Evolutionary conservation across 2,113 vertebrate species (phyloP).

Genomic region (Romanogobio albipinnatus): DNA sequence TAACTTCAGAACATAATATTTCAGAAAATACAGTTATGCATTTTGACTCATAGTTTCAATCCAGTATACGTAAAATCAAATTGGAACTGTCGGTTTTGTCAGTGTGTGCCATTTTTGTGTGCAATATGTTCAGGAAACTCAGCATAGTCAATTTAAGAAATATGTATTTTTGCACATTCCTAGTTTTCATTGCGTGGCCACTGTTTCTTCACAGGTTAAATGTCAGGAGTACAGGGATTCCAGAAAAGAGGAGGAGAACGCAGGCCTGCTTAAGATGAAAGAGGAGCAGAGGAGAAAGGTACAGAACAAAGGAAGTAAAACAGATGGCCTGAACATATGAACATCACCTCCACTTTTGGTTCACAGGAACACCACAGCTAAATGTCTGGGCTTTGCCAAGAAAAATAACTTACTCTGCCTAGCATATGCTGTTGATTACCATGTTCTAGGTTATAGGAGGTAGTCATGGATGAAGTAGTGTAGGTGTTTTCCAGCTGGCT

Average conservation of each 20-base stretch:
- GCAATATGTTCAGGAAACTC: not conserved
- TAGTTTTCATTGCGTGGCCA: not conserved
- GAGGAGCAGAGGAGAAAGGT: slow-evolving; percentile 76
- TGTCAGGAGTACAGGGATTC: slow-evolving; percentile 61
- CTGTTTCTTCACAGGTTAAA: slow-evolving; percentile 63
- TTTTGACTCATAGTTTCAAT: not conserved
- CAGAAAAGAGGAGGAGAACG: slow-evolving; percentile 66
- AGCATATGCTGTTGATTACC: slow-evolving; percentile 42
- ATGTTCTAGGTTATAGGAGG: slow-evolving; percentile 36
- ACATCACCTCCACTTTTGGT: slow-evolving; percentile 29
- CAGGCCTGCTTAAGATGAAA: slow-evolving; percentile 71
- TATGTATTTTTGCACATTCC: not conserved
- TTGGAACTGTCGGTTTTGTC: not conserved
- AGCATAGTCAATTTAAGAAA: not conserved
- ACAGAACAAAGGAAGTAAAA: slow-evolving; percentile 27
- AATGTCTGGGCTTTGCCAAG: not conserved
- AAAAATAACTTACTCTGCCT: slow-evolving; percentile 11
- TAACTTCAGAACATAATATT: not conserved
- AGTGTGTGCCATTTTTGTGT: not conserved
- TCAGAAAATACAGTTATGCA: not conserved
- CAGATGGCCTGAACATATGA: not conserved
- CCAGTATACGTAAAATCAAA: not conserved
- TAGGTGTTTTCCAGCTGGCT: slow-evolving; percentile 43
- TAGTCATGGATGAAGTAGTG: slow-evolving; percentile 33
- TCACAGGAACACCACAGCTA: not conserved